Evolutionary conservation across 1,140 invertebrate genomes (phyloP).

Genomic region (Rhynchophorus ferrugineus): DNA sequence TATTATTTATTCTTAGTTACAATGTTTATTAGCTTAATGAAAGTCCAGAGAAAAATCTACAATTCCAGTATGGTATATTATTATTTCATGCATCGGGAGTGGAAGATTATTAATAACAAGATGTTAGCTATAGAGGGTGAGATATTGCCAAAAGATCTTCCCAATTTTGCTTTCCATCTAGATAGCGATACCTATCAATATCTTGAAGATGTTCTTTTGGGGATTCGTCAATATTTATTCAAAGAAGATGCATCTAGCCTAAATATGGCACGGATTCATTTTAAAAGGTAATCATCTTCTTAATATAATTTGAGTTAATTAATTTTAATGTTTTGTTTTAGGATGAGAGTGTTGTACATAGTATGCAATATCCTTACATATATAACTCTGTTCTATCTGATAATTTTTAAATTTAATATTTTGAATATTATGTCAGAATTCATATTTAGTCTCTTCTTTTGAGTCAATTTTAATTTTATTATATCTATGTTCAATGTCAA

Average conservation of each 20-base stretch:
- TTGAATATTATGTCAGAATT: background rate
- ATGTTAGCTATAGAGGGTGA: constrained; percentile 52
- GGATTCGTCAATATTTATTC: constrained; percentile 27
- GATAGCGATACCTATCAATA: constrained; percentile 42
- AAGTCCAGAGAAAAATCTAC: constrained; percentile 71
- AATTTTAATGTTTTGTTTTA: background rate
- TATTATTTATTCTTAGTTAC: background rate
- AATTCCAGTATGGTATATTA: constrained; percentile 65
- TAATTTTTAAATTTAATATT: background rate
- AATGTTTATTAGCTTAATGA: constrained; percentile 55
- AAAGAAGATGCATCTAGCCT: constrained; percentile 28
- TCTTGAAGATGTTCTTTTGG: constrained; percentile 41
- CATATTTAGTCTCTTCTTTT: background rate
- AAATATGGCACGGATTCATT: constrained; percentile 19
- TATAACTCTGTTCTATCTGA: background rate
- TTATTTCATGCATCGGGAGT: constrained; percentile 74
- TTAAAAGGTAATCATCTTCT: constrained; percentile 11
- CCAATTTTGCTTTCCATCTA: constrained; percentile 54
- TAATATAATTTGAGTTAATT: background rate
- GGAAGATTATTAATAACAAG: constrained; percentile 73
- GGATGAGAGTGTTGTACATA: background rate
- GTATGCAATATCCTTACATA: background rate
- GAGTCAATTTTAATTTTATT: background rate
- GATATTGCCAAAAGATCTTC: constrained; percentile 55
- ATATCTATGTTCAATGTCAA: background rate